A percentile compares a stretch with the other conserved stretches of the same genome.
These are phyloP conservation scores for Acropora yongei DNA, from an alignment of 64 coral and sea anemone species.

Conservation along the genomic window DNA sequence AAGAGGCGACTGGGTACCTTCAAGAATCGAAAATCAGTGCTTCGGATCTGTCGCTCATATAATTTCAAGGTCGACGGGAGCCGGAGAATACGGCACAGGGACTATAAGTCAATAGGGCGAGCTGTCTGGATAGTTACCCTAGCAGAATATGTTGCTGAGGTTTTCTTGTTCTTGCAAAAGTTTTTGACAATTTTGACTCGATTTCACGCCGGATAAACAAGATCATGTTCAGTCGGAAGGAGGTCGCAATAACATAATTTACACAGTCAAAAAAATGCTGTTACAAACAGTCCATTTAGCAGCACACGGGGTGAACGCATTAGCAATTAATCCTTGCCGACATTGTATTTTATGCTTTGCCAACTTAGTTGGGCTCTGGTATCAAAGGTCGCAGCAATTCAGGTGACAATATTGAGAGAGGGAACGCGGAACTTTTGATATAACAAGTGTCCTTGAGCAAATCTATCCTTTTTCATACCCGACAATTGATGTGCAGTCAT, in stretches of 20 bases:
- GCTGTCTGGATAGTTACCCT: too few species aligned
- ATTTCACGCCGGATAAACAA: neutral
- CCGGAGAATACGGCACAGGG: too few species aligned
- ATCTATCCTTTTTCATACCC: neutral
- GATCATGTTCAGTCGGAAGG: neutral
- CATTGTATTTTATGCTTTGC: conserved; percentile 5
- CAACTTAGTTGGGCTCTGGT: neutral
- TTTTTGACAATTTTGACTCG: neutral
- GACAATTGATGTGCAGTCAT: neutral
- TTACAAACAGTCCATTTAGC: neutral
- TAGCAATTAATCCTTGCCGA: neutral
- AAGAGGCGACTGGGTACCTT: too few species aligned
- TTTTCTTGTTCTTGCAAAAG: neutral
- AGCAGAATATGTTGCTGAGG: too few species aligned
- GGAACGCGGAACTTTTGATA: neutral
- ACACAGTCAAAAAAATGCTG: neutral
- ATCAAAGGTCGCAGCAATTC: conserved; percentile 26
- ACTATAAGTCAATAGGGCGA: too few species aligned
- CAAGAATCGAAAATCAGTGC: too few species aligned
- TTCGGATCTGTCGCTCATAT: too few species aligned
- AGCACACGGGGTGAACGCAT: neutral
- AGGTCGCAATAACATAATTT: neutral
- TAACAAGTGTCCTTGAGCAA: neutral
- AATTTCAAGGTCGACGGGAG: too few species aligned
- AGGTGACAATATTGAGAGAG: conserved; percentile 11